phyloP scores from a whole-genome alignment of 1,140 invertebrate genomes.

The Drosophila burlai region DNA sequence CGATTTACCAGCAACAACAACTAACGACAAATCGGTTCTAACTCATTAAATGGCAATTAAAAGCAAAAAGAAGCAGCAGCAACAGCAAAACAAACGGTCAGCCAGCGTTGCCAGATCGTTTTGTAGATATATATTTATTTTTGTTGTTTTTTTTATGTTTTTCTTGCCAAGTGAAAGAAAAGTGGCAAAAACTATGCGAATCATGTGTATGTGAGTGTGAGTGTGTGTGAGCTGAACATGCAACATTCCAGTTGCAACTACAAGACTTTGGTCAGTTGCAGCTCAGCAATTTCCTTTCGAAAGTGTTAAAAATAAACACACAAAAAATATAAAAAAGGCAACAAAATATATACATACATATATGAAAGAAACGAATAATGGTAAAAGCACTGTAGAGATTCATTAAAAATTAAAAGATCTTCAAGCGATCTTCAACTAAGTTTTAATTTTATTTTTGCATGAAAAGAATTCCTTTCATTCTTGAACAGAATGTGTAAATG shows the following conservation, averaged over 20 bases:
- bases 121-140: not conserved
- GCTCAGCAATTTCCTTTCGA: constrained; percentile 47
- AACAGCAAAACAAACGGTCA: constrained; percentile 26
- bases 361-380: not conserved
- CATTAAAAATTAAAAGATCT: not conserved
- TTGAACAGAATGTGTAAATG: not conserved
- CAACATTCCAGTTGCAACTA: constrained; percentile 52
- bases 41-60: constrained; percentile 66
- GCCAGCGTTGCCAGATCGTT: constrained; percentile 61
- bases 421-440: not conserved
- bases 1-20: constrained; percentile 36
- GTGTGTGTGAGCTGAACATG: constrained; percentile 49
- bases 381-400: constrained; percentile 37
- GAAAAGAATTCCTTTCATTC: constrained; percentile 5
- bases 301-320: constrained; percentile 31
- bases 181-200: constrained; percentile 52
- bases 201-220: constrained; percentile 7
- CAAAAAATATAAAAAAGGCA: not conserved
- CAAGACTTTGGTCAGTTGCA: constrained; percentile 53
- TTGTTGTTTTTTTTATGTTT: constrained; percentile 9
- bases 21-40: constrained; percentile 17
- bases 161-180: constrained; percentile 48
- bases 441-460: not conserved
- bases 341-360: not conserved
- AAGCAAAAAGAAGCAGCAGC: constrained; percentile 6